Conservation (phyloP, 2,888 invertebrate species). For the Athripsodes cinereus region DNA sequence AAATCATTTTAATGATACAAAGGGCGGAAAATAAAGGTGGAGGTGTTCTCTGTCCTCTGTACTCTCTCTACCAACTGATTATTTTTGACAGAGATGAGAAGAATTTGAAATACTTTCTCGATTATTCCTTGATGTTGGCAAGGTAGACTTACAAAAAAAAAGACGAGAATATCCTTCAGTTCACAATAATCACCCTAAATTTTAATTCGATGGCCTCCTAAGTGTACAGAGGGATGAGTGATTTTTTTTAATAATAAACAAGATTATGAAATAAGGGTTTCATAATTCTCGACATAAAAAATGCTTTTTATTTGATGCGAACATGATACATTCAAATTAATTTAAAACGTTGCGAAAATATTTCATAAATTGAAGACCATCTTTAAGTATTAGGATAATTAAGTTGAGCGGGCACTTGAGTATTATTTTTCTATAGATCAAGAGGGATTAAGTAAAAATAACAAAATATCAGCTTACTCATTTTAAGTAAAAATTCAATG, state of each 20-base stretch:
- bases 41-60: background rate
- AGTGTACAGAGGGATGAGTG: background rate
- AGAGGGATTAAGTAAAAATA: too few species aligned
- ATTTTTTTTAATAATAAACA: background rate
- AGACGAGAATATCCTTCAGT: background rate
- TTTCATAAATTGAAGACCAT: too few species aligned
- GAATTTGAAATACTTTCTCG: constrained; percentile 24
- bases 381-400: too few species aligned
- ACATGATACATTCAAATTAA: background rate
- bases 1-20: constrained; percentile 18
- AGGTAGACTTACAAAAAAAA: background rate
- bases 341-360: background rate
- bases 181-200: background rate
- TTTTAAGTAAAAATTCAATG: too few species aligned
- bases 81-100: constrained; percentile 25
- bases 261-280: too few species aligned
- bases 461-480: too few species aligned
- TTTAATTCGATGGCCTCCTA: background rate
- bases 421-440: too few species aligned
- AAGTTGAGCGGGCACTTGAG: too few species aligned
- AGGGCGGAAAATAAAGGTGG: background rate
- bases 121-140: constrained; percentile 14
- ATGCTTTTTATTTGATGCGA: background rate
- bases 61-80: constrained; percentile 15
- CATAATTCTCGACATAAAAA: too few species aligned